Evolutionary conservation across 2,888 invertebrate genomes (phyloP).

Genomic region (Eulithis prunata): DNA sequence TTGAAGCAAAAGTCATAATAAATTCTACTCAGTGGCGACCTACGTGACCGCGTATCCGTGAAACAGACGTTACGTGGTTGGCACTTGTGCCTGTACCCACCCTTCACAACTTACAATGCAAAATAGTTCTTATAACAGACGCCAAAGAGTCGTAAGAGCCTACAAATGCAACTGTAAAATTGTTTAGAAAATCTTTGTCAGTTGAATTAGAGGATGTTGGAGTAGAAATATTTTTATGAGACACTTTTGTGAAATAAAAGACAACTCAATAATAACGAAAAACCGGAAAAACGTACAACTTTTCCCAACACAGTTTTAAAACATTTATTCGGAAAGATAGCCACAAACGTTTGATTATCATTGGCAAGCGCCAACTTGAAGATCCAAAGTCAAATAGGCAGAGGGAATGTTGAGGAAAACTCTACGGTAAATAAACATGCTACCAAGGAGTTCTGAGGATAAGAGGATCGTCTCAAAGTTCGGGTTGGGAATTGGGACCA

Average conservation of each 20-base stretch:
- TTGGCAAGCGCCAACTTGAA: conserved; percentile 31
- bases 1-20: conserved; percentile 55
- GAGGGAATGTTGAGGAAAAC: conserved; percentile 36
- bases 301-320: background rate
- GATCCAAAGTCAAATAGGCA: conserved; percentile 38
- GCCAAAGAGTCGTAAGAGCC: conserved; percentile 2
- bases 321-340: background rate
- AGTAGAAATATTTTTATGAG: conserved; percentile 15
- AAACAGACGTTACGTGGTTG: conserved; percentile 61
- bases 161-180: conserved; percentile 32
- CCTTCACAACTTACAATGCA: conserved; percentile 12
- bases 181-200: conserved; percentile 37
- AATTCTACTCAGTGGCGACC: conserved; percentile 53
- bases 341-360: conserved; percentile 19
- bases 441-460: conserved; percentile 45
- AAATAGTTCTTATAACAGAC: conserved; percentile 11
- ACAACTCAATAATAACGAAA: no score
- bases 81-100: conserved; percentile 48
- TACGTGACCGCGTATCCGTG: conserved; percentile 67
- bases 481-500: conserved; percentile 28
- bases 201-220: conserved; percentile 32
- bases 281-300: no score
- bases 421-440: conserved; percentile 47
- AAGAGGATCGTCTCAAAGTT: conserved; percentile 42
- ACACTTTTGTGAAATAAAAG: background rate